These are phyloP conservation scores for Hedya salicella DNA, from an alignment of 2,888 invertebrate genomes.

Conservation along the genomic window DNA sequence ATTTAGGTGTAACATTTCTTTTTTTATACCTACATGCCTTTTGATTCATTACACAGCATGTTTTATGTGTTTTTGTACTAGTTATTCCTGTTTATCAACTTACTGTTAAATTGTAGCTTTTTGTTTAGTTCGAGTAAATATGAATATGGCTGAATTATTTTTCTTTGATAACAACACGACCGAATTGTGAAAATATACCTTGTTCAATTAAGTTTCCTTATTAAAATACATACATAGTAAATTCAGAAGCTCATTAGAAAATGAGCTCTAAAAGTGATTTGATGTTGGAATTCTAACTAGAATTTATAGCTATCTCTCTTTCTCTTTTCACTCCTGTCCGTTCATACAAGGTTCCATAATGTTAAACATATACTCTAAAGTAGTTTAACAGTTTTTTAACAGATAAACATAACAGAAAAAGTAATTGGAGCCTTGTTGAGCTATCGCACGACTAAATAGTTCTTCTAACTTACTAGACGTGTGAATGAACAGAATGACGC, in stretches of 20 bases:
- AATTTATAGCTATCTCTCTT: background rate
- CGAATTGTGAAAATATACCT: conserved; percentile 67
- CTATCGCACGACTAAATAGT: background rate
- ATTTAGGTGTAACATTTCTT: conserved; percentile 28
- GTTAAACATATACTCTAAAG: background rate
- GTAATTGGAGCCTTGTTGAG: background rate
- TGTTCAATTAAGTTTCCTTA: conserved; percentile 27
- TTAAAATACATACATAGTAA: background rate
- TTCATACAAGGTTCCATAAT: conserved; percentile 21
- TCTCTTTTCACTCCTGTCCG: background rate
- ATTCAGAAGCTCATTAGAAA: conserved; percentile 9
- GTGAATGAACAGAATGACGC: conserved; percentile 11
- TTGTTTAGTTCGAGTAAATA: conserved; percentile 15
- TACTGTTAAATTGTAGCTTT: conserved; percentile 37
- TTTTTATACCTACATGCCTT: conserved; percentile 26
- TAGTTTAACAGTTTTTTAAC: too few species aligned
- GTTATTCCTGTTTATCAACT: conserved; percentile 24
- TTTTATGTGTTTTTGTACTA: conserved; percentile 36
- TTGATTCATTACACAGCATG: conserved; percentile 39
- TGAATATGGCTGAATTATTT: conserved; percentile 52
- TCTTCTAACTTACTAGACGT: conserved; percentile 12
- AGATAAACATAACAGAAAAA: too few species aligned
- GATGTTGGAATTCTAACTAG: background rate
- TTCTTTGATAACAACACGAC: conserved; percentile 75
- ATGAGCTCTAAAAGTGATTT: conserved; percentile 17